A percentile compares a stretch with the other conserved stretches of the same genome.
These are phyloP conservation scores for Drosophila lini DNA, from an alignment of 1,140 invertebrate genomes.

Conservation along the genomic window DNA sequence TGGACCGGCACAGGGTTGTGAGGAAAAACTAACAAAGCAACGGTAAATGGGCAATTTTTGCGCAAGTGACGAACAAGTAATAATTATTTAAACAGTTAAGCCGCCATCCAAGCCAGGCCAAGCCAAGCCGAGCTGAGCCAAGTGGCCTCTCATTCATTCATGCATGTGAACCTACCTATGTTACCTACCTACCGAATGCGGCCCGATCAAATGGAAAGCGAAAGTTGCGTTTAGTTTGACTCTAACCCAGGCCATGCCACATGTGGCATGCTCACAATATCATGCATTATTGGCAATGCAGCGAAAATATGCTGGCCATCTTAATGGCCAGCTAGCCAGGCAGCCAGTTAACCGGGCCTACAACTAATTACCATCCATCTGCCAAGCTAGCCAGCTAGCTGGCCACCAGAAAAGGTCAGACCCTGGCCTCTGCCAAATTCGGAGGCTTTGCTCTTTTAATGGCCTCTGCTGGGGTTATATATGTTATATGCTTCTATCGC, in stretches of 20 bases:
- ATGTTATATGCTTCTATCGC: slow-evolving; percentile 11
- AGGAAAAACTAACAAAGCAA: slow-evolving; percentile 62
- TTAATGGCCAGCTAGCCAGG: slow-evolving; percentile 25
- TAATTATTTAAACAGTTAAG: slow-evolving; percentile 67
- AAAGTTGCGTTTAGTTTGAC: slow-evolving; percentile 42
- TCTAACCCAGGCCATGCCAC: slow-evolving; percentile 28
- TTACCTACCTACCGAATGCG: slow-evolving; percentile 29
- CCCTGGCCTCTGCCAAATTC: slow-evolving; percentile 20
- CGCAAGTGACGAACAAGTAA: slow-evolving; percentile 65
- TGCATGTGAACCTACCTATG: slow-evolving; percentile 36
- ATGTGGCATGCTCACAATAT: slow-evolving; percentile 43
- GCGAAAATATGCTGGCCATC: slow-evolving; percentile 33
- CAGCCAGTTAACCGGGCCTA: slow-evolving; percentile 17
- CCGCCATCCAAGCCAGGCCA: slow-evolving; percentile 15
- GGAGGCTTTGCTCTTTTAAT: slow-evolving; percentile 41
- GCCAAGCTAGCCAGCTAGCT: neutral
- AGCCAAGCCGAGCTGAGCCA: neutral
- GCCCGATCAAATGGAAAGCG: slow-evolving; percentile 58
- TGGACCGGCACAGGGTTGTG: slow-evolving; percentile 38
- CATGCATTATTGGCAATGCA: slow-evolving; percentile 30
- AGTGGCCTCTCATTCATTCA: slow-evolving; percentile 39
- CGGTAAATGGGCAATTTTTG: slow-evolving; percentile 64
- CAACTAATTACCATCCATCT: slow-evolving; percentile 37
- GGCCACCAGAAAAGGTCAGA: slow-evolving; percentile 16
- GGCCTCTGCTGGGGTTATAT: slow-evolving; percentile 14